Conservation (phyloP, 2,797 vertebrate species). For the Coracias cyanogaster region DNA sequence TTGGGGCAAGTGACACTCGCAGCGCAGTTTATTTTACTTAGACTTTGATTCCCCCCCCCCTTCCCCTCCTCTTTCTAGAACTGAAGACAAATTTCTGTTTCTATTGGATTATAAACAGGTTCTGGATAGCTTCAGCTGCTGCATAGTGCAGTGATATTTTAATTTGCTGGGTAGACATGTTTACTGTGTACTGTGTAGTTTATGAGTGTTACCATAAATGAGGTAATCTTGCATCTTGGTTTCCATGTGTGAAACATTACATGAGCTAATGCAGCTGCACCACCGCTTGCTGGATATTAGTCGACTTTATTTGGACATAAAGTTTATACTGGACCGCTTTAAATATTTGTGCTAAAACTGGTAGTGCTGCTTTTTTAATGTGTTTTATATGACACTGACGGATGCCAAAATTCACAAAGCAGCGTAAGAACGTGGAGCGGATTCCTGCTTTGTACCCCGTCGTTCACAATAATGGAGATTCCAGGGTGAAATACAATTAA, state of each 20-base stretch:
- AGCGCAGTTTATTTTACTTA: slow-evolving; percentile 75
- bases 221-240: slow-evolving; percentile 83
- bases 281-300: slow-evolving; percentile 64
- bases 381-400: slow-evolving; percentile 47
- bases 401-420: slow-evolving; percentile 56
- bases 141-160: slow-evolving; percentile 87
- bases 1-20: slow-evolving; percentile 71
- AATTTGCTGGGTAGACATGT: slow-evolving; percentile 90
- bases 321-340: slow-evolving; percentile 66
- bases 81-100: slow-evolving; percentile 81
- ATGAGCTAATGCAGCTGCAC: slow-evolving; percentile 86
- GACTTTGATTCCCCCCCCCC: slow-evolving; percentile 67
- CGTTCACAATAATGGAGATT: slow-evolving; percentile 35
- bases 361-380: slow-evolving; percentile 62
- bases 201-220: slow-evolving; percentile 87
- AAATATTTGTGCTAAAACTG: slow-evolving; percentile 72
- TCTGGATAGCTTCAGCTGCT: slow-evolving; percentile 89
- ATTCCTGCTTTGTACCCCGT: neutral
- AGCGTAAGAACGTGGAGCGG: neutral
- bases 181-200: slow-evolving; percentile 90
- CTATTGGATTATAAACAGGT: slow-evolving; percentile 80
- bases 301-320: slow-evolving; percentile 72
- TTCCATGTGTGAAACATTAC: slow-evolving; percentile 87
- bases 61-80: slow-evolving; percentile 57
- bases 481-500: slow-evolving; percentile 39